Conservation (phyloP, 1,140 invertebrate genomes). For the Delia radicum region DNA sequence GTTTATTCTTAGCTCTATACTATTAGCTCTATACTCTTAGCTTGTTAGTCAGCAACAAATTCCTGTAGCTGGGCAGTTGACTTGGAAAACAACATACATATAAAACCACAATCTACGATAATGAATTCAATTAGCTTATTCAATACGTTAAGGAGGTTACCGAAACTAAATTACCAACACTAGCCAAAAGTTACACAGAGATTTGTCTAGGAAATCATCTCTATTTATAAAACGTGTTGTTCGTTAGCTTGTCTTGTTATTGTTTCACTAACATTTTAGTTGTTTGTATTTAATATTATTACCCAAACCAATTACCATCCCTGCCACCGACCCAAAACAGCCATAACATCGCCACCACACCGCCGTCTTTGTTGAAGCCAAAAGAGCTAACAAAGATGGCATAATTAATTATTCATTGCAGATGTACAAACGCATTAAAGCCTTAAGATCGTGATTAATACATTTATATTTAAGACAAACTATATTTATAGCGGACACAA, state of each 20-base stretch:
- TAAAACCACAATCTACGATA: slow-evolving; percentile 19
- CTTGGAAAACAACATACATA: too few relatives aligned
- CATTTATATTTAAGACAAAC: slow-evolving; percentile 12
- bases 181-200: neutral
- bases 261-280: too few relatives aligned
- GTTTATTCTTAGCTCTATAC: too few relatives aligned
- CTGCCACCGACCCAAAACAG: neutral
- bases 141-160: slow-evolving; percentile 20
- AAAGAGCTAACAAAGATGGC: neutral
- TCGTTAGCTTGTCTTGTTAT: too few relatives aligned
- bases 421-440: slow-evolving; percentile 22
- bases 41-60: too few relatives aligned
- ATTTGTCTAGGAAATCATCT: neutral
- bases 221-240: neutral
- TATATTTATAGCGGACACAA: neutral
- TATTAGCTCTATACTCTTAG: too few relatives aligned
- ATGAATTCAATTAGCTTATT: slow-evolving; percentile 16
- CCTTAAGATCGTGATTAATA: slow-evolving; percentile 18
- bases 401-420: slow-evolving; percentile 24
- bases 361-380: neutral
- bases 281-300: too few relatives aligned
- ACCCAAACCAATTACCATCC: neutral
- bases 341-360: neutral
- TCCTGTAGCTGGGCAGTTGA: too few relatives aligned
- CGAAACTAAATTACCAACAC: slow-evolving; percentile 11